These are phyloP conservation scores for Globodera ellingtonae DNA, from an alignment of 1,140 invertebrate species.

Conservation along the genomic window DNA sequence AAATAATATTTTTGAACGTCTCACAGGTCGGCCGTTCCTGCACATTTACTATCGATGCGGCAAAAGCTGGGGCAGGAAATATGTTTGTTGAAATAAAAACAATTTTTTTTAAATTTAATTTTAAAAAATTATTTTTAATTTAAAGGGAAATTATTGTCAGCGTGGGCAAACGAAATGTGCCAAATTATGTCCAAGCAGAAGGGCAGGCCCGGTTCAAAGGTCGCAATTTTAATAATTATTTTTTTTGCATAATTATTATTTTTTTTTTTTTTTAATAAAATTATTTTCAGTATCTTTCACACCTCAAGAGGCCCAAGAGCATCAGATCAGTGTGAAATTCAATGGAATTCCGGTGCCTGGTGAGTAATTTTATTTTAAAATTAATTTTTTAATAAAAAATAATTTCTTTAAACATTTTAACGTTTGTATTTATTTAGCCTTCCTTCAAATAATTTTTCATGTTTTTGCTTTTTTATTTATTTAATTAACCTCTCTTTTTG, in stretches of 20 bases:
- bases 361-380: constrained; percentile 54
- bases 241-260: too few species aligned
- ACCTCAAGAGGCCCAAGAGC: constrained; percentile 81
- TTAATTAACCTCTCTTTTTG: too few species aligned
- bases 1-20: too few species aligned
- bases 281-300: constrained; percentile 82
- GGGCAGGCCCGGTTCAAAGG: constrained; percentile 85
- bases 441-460: too few species aligned
- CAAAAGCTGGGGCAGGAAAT: constrained; percentile 66
- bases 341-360: constrained; percentile 91
- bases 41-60: constrained; percentile 68
- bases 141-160: constrained; percentile 87
- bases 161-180: constrained; percentile 93
- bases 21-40: constrained; percentile 72
- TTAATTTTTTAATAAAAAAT: too few species aligned
- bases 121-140: background rate
- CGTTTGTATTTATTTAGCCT: too few species aligned
- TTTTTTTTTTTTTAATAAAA: too few species aligned
- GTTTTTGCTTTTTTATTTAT: too few species aligned
- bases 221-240: background rate
- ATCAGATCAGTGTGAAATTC: constrained; percentile 80
- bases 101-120: background rate
- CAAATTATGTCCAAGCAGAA: constrained; percentile 95
- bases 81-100: background rate
- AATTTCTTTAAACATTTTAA: too few species aligned